Conservation (phyloP, 2,113 vertebrate genomes). For the Tachycineta bicolor region DNA sequence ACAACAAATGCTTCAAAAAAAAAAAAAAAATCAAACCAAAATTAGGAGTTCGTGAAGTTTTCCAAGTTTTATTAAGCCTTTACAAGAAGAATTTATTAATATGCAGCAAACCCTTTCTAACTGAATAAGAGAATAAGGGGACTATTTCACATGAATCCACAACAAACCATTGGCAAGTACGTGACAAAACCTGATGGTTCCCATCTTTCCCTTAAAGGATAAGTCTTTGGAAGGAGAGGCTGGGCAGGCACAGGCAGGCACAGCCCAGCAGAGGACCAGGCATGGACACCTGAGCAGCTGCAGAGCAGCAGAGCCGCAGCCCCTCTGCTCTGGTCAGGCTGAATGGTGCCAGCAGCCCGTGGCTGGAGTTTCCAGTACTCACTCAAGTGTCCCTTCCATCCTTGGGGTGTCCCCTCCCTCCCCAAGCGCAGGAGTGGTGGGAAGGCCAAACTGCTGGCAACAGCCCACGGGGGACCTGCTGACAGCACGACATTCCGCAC, state of each 20-base stretch:
- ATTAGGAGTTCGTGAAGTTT: not conserved
- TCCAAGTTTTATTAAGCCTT: not conserved
- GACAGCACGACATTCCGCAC: not conserved
- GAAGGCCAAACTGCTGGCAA: not conserved
- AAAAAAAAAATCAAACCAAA: not conserved
- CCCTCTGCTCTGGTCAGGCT: not conserved
- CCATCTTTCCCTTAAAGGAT: not conserved
- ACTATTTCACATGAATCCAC: not conserved
- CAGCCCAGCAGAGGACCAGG: not conserved
- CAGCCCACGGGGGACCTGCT: not conserved
- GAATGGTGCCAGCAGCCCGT: not conserved
- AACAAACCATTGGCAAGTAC: not conserved
- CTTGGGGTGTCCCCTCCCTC: not conserved
- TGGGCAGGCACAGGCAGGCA: not conserved
- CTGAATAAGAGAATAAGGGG: not conserved
- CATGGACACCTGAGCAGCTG: not conserved
- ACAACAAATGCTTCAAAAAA: not conserved
- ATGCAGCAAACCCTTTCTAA: not conserved
- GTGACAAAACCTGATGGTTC: not conserved
- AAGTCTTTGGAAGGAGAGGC: not conserved
- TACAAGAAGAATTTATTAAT: not conserved
- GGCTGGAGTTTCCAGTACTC: not conserved
- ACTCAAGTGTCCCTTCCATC: too few relatives aligned
- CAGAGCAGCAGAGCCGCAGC: not conserved
- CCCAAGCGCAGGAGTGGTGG: accelerated